A percentile compares a stretch with the other conserved stretches of the same genome.
Evolutionary conservation across 1,140 invertebrate genomes (phyloP).

Genomic region (Sycophaga agraensis): DNA sequence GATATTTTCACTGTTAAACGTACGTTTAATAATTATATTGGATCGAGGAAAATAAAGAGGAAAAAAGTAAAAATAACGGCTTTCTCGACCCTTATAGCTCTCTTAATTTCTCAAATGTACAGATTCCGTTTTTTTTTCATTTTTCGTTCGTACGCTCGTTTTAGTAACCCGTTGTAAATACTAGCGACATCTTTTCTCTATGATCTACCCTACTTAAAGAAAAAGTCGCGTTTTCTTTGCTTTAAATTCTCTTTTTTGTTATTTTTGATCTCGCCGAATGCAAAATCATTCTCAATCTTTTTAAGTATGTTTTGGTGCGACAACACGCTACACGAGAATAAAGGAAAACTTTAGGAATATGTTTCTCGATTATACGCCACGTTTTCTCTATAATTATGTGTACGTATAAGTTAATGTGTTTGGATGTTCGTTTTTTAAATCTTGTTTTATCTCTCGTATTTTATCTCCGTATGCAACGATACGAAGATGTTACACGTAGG

Average conservation of each 20-base stretch:
- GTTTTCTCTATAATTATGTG: not conserved
- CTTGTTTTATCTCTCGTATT: not conserved
- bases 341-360: conserved; percentile 11
- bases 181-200: conserved; percentile 16
- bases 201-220: conserved; percentile 16
- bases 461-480: not conserved
- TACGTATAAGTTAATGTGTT: not conserved
- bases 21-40: conserved; percentile 9
- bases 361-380: not conserved
- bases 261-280: not conserved
- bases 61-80: conserved; percentile 13
- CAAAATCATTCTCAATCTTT: not conserved
- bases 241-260: conserved; percentile 2
- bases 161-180: conserved; percentile 7
- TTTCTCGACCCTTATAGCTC: conserved; percentile 2
- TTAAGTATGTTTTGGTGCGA: conserved; percentile 12
- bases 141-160: not conserved
- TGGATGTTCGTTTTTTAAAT: not conserved
- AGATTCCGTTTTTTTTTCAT: not conserved
- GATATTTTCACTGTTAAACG: conserved; percentile 2
- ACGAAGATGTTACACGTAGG: not conserved
- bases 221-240: conserved; percentile 10
- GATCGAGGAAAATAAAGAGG: not conserved
- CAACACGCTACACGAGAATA: conserved; percentile 18
- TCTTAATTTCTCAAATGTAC: conserved; percentile 14